Conservation (phyloP, 2,113 vertebrate species). For the Epinephelus moara region DNA sequence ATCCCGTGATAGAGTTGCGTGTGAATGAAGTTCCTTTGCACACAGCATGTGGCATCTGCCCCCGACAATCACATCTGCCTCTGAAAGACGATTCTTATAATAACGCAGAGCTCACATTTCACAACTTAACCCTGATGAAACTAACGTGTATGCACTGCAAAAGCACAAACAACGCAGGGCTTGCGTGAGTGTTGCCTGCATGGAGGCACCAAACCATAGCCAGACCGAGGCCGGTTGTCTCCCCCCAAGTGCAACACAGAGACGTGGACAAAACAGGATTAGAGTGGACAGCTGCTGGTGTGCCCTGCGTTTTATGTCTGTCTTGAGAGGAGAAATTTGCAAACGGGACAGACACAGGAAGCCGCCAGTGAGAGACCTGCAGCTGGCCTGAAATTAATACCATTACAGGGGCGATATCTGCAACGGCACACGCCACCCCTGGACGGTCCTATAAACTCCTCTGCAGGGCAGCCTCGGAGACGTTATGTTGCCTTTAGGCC, state of each 20-base stretch:
- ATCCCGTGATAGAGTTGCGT: conserved; percentile 70
- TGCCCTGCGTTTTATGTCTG: conserved; percentile 72
- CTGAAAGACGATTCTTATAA: conserved; percentile 58
- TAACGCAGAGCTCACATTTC: conserved; percentile 39
- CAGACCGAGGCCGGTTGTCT: conserved; percentile 60
- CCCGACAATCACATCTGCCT: conserved; percentile 75
- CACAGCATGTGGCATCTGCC: conserved; percentile 77
- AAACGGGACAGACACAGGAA: conserved; percentile 81
- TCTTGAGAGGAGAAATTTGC: conserved; percentile 78
- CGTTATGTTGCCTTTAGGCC: conserved; percentile 36
- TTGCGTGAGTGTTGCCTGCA: conserved; percentile 61
- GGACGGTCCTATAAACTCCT: conserved; percentile 32
- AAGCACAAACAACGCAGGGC: conserved; percentile 55
- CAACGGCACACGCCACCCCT: conserved; percentile 47
- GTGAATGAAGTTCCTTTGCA: conserved; percentile 69
- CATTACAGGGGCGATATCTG: conserved; percentile 52
- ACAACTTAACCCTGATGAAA: conserved; percentile 62
- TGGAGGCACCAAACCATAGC: conserved; percentile 53
- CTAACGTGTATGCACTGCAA: conserved; percentile 17
- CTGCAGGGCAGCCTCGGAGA: conserved; percentile 31
- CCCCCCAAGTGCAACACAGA: conserved; percentile 43
- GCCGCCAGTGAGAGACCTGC: conserved; percentile 71
- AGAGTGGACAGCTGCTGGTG: conserved; percentile 83
- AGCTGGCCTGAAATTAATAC: conserved; percentile 79
- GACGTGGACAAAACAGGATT: conserved; percentile 76